Evolutionary conservation across 2,888 invertebrate species (phyloP), one percentile per base, ranked within the genome.

Genomic region (Entomobrya proxima): DNA sequence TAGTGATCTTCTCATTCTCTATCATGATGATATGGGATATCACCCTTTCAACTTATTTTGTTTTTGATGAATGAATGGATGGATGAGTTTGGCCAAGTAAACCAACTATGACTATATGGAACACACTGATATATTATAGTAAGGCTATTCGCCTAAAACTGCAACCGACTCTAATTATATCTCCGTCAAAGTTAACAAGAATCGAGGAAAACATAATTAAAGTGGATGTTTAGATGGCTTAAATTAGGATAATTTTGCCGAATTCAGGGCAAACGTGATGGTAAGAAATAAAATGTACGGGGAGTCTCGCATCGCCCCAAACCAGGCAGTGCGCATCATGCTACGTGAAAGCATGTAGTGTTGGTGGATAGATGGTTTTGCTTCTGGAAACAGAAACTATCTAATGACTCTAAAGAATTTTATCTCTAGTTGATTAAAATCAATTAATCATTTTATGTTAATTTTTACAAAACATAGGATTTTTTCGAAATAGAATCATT

Each of bases 61-160:
- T 75, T 52, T 75, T 75, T 75, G 75, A 55, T 37, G 75, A 75
- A 55, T 75, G 55, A 55, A 75, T 32, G 55, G 35, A 52, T 37
- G 52, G 13, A 75, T 52, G 52, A 75, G 55, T n/a, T 75, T 35
- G 52, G 5, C 74, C 52, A 21, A 40, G 75, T 37, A 75, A 75
- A 55, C 55, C 55, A 37, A 21, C 35, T 44, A n/a, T n/a, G 24
- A 15, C 21, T 30, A 13, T 13, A 18, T 18, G n/a, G 47, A 13
- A 67, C n/a, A n/a, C n/a, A n/a, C n/a, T n/a, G n/a, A n/a, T n/a
- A n/a, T n/a, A n/a, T n/a, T n/a, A n/a, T n/a, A n/a, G n/a, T n/a
- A n/a, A n/a, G n/a, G n/a, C n/a, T n/a, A n/a, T n/a, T n/a, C n/a
- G 79, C 79, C 50, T 79, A 69, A 79, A 79, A 79, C 74, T 81